Evolutionary conservation across 2,888 invertebrate species (phyloP), one percentile per base, ranked within the genome.

Genomic region (Gasteruption jaculator): DNA sequence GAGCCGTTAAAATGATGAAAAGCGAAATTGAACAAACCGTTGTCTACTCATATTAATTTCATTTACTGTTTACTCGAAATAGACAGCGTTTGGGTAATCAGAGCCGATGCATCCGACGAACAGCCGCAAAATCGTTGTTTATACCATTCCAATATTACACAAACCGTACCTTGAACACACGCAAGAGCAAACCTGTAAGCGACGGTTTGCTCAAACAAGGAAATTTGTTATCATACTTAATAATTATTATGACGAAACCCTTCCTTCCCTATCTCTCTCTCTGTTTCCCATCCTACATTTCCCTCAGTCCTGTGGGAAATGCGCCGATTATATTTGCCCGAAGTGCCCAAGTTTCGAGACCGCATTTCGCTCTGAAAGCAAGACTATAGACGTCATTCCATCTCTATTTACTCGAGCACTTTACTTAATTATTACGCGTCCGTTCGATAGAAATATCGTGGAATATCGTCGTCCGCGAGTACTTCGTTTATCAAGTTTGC

Each of bases 311-410:
- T 53, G 39, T 35, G 61, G 57, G 58, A 62, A 57, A 56, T 55
- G 55, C 45, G 48, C 47, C 57, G 56, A 59, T 61, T 58, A 55
- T 63, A 58, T 63, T 67, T 64, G 56, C 65, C 48, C 54, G 56
- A 60, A 58, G 53, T 50, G 50, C 46, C 44, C 33, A 46, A 38
- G 41, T 41, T 45, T 19, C 44, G 33, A 31, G 37, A 45, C 45
- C 45, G 46, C 24, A 33, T 24, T 29, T 31, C 22, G 45, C 38
- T 33, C 30, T 29, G 42, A 43, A 38, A n/a, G n/a, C n/a, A n/a
- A n/a, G n/a, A n/a, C n/a, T n/a, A n/a, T n/a, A n/a, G n/a, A n/a
- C n/a, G n/a, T n/a, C n/a, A n/a, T n/a, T n/a, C n/a, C n/a, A n/a
- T n/a, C n/a, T n/a, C n/a, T n/a, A n/a, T n/a, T n/a, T n/a, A n/a